These are phyloP conservation scores for Xylocopa sonorina DNA, from an alignment of 1,140 invertebrate species.

Conservation along the genomic window DNA sequence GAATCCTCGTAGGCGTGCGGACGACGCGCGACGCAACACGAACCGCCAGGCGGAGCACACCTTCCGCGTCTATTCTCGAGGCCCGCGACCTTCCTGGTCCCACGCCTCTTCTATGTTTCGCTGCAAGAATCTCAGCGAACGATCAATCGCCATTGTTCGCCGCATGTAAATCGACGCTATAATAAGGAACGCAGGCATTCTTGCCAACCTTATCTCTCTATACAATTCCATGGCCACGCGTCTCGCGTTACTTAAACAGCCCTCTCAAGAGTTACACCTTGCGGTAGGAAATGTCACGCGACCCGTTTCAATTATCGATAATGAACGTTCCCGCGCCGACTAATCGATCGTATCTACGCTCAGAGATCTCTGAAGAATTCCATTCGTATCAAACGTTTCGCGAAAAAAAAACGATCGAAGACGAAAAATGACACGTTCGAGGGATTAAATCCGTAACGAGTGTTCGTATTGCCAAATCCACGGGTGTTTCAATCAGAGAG, in stretches of 20 bases:
- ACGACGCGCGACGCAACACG: background rate
- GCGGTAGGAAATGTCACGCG: background rate
- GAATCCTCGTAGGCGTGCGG: conserved; percentile 16
- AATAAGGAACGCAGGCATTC: background rate
- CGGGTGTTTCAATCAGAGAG: background rate
- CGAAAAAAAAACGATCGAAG: too few species aligned
- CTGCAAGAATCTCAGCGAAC: background rate
- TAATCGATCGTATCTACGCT: too few species aligned
- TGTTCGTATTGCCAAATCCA: background rate
- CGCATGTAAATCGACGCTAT: conserved; percentile 17
- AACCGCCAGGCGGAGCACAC: conserved; percentile 3
- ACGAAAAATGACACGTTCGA: too few species aligned
- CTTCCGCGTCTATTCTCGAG: background rate
- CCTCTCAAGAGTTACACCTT: background rate
- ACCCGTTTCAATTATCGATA: too few species aligned
- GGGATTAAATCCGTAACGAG: background rate
- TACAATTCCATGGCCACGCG: background rate
- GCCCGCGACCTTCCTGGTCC: background rate
- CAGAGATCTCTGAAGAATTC: too few species aligned
- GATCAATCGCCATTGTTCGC: conserved; percentile 29
- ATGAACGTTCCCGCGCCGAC: too few species aligned
- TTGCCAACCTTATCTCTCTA: background rate
- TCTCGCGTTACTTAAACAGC: background rate
- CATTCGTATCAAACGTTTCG: too few species aligned
- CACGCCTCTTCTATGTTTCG: conserved; percentile 37